Base-by-base conservation (phyloP, 2,797 vertebrate species). In the Numenius phaeopus region DNA sequence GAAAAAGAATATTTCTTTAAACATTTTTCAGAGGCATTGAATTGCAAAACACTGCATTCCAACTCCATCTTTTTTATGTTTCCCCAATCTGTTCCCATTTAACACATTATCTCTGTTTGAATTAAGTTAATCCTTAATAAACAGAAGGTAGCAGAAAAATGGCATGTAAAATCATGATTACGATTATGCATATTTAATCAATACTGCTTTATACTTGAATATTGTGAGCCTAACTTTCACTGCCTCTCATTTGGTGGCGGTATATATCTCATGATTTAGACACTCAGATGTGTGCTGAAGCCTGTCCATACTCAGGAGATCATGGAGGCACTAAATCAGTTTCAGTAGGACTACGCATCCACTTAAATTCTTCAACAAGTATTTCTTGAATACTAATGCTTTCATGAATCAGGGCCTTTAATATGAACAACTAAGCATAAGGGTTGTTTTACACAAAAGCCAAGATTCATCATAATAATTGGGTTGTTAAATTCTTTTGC, bases 71-170 rank as follows among this genome's bases (percentile, higher is more conserved):
- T 83, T 83, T 90, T 64, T 59, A n/a, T 49, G 39, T 77, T 90
- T 76, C 7, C 29, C 50, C 58, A 39, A 34, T 86, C 23, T 82
- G 10, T 81, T 76, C 27, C 29, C 5, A 62, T 86, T 57, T 76
- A 71, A 65, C 22, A 34, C 8, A 34, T 32, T 90, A 46, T 83
- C 44, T 95, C 66, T 72, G 13, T 65, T 89, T 87, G 57, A 87
- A 70, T 86, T 88, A 69, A 83, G 32, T 92, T 87, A 69, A 77
- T 95, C 62, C 64, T 82, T 84, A 85, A 66, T 83, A 61, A 93
- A 81, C 14, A 90, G 47, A 88, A 88, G 9, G 16, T 44, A 59
- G 71, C 59, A 94, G 79, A 76, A 77, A 91, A 78, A 40, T 21
- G 4, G 3, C 57, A n/a, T 40, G 37, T 86, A 75, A 83, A 90